Percentiles rank a stretch among this genome's conserved stretches.
These are phyloP conservation scores for Mythimna vitellina DNA, from an alignment of 2,888 invertebrate genomes.

Conservation along the genomic window DNA sequence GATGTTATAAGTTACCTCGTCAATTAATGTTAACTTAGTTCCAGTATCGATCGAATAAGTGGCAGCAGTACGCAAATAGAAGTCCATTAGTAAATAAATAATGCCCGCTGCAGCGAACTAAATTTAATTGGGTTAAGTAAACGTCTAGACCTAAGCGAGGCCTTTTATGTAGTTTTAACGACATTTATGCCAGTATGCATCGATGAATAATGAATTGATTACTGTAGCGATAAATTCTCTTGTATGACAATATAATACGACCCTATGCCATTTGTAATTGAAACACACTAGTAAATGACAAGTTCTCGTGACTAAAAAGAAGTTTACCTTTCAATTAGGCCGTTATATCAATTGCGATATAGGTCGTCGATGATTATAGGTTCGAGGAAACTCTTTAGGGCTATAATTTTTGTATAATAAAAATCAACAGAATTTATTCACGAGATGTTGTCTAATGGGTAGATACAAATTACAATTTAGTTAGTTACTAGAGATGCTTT, in stretches of 20 bases:
- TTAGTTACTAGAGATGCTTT: conserved; percentile 12
- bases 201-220: conserved; percentile 20
- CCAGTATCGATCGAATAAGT: conserved; percentile 24
- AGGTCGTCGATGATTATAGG: background rate
- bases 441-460: background rate
- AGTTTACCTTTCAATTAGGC: conserved; percentile 12
- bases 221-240: conserved; percentile 7
- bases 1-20: background rate
- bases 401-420: background rate
- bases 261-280: background rate
- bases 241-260: background rate
- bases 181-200: background rate
- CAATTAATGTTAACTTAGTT: background rate
- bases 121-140: conserved; percentile 15
- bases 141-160: background rate
- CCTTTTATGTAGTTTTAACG: conserved; percentile 2
- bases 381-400: conserved; percentile 2
- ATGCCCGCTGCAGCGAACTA: conserved; percentile 18
- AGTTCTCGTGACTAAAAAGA: background rate
- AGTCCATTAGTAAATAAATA: conserved; percentile 5
- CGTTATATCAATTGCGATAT: background rate
- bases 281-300: background rate
- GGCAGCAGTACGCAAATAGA: conserved; percentile 16
- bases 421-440: background rate
- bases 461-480: background rate